phyloP scores from a whole-genome alignment of 2,113 vertebrate species.

The Pyxicephalus adspersus region DNA sequence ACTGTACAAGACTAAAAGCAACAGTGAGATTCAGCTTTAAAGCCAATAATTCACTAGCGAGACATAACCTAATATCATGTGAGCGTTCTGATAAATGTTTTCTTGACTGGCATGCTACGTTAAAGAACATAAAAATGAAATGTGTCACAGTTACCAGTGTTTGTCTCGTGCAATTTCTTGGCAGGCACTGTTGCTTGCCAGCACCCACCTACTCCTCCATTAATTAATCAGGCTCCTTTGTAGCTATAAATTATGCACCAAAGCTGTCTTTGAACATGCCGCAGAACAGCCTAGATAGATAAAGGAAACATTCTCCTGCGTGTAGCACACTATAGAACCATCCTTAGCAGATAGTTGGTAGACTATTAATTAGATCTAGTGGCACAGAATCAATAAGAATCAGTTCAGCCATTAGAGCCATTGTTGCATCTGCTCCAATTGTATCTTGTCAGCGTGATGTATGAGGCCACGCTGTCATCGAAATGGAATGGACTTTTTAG shows the following conservation, averaged over 20 bases:
- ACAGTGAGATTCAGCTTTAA: no score
- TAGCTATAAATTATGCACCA: neutral
- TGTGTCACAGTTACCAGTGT: neutral
- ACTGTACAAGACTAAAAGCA: no score
- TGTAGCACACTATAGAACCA: neutral
- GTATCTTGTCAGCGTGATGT: slow-evolving; percentile 51
- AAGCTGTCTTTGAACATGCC: slow-evolving; percentile 17
- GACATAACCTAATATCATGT: no score
- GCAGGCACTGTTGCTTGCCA: neutral
- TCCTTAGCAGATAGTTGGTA: slow-evolving; percentile 10
- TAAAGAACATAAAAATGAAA: neutral
- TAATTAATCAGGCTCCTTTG: neutral
- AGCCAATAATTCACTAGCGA: no score
- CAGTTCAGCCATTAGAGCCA: slow-evolving; percentile 58
- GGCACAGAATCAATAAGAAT: slow-evolving; percentile 61
- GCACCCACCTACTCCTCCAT: slow-evolving; percentile 52
- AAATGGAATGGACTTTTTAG: slow-evolving; percentile 46
- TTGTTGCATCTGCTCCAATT: slow-evolving; percentile 58
- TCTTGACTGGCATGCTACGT: no score
- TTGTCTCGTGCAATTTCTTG: slow-evolving; percentile 14
- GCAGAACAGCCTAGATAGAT: neutral
- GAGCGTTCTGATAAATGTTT: no score
- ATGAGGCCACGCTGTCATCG: slow-evolving; percentile 51
- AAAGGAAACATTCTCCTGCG: neutral
- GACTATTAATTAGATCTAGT: slow-evolving; percentile 53